Base-by-base conservation (phyloP, 2,888 invertebrate species). In the Eucera pruinosa region DNA sequence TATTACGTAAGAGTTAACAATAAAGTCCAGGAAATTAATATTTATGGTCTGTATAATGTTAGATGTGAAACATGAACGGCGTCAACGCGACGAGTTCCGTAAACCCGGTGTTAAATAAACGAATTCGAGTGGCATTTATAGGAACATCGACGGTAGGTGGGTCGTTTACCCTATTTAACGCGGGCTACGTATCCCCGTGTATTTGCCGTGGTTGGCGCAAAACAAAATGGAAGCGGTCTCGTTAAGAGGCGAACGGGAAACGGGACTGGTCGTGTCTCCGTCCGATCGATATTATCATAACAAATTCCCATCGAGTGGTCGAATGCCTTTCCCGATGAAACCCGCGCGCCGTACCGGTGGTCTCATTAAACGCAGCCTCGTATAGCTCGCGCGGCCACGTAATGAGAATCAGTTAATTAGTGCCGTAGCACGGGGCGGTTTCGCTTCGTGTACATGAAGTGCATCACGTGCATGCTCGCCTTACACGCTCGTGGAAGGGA, bases 371-470 rank as follows among this genome's bases (percentile, higher is more conserved):
- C 83, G 88, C 85, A 83, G 83, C 81, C 79, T 81, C 78, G 82
- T 83, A 83, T 82, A 85, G 83, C 84, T 87, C 85, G 88, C 83
- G 86, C 85, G 87, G 86, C 89, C 88, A 86, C 88, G 87, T 90
- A 90, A 91, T 91, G 91, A 90, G 90, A 89, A 89, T 88, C 88
- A 87, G 90, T 91, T 91, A 91, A 91, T 91, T 90, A 90, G 89
- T 87, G 88, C 86, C 88, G 82, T 84, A 77, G 81, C 78, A 79
- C 69, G 80, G 79, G 79, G 80, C 60, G 81, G 81, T 81, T 85
- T 85, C 83, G 77, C 79, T 79, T 54, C 58, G 65, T 64, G 62
- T 79, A 73, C 70, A 76, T 70, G 36, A 57, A 79, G 64, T 69
- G 81, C 81, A 85, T 83, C 84, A 60, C 67, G 82, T 68, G 75